These are phyloP conservation scores for Corythornis cristatus DNA, from an alignment of 2,113 vertebrate genomes.

Conservation along the genomic window DNA sequence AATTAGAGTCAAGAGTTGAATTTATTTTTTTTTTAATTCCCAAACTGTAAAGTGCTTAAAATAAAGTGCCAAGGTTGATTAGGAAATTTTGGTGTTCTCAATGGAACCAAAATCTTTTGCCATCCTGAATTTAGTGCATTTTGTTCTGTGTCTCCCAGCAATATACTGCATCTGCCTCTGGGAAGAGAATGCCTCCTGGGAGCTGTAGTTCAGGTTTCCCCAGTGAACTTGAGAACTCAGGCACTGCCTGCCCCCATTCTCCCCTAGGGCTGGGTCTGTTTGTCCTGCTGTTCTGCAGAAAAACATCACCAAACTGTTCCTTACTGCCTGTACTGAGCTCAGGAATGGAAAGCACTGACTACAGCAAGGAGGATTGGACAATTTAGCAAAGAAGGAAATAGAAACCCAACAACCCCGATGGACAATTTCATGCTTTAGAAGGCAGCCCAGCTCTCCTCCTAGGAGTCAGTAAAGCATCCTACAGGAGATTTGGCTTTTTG, in stretches of 20 bases:
- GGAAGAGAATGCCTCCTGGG: neutral
- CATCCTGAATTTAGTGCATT: neutral
- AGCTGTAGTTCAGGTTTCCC: constrained; percentile 1
- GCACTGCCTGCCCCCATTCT: neutral
- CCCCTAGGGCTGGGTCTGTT: neutral
- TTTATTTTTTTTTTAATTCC: neutral
- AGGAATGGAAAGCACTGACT: neutral
- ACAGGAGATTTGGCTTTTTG: neutral
- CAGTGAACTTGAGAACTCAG: neutral
- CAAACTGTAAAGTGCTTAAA: neutral
- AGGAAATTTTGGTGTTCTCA: neutral
- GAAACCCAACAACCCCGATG: neutral
- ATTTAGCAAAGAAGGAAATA: neutral
- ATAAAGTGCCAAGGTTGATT: neutral
- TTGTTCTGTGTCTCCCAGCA: neutral
- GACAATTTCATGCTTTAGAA: neutral
- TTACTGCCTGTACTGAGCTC: neutral
- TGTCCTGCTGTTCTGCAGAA: neutral
- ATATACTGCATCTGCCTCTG: neutral
- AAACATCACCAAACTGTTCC: neutral
- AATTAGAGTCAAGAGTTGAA: neutral
- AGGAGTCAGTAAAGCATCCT: neutral
- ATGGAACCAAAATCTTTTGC: neutral
- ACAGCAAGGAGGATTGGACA: neutral
- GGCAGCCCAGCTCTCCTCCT: neutral